Conservation (phyloP, 2,113 vertebrate species). For the Pseudopodoces humilis region DNA sequence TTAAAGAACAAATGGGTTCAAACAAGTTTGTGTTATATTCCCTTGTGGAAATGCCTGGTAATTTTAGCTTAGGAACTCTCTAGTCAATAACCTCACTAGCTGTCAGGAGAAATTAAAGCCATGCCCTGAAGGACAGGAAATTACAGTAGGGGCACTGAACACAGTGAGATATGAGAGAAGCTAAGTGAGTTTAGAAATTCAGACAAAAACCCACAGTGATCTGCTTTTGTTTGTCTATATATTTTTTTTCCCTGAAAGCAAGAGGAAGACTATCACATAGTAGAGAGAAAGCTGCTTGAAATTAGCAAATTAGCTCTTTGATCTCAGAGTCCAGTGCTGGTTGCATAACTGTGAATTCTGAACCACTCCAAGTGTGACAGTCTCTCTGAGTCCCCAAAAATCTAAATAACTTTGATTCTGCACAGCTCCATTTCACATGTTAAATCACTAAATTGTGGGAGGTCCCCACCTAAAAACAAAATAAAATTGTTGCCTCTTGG, state of each 20-base stretch:
- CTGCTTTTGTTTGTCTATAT: neutral
- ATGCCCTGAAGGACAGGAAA: slow-evolving; percentile 5
- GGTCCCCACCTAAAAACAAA: neutral
- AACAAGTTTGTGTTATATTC: neutral
- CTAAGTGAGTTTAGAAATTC: neutral
- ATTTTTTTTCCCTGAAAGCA: neutral
- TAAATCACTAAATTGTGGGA: neutral
- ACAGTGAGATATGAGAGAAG: neutral
- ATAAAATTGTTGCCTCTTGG: neutral
- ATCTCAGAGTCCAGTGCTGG: fast-evolving
- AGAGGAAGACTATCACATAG: neutral
- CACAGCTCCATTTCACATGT: neutral
- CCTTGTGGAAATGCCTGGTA: neutral
- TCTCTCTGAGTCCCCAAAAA: neutral
- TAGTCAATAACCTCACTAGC: slow-evolving; percentile 14
- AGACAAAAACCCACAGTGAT: neutral
- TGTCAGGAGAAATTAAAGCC: slow-evolving; percentile 16
- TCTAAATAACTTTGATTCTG: neutral
- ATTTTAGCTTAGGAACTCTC: neutral
- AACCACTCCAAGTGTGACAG: neutral
- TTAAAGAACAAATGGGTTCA: neutral
- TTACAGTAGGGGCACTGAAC: neutral
- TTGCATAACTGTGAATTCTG: neutral
- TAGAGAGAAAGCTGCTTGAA: neutral
- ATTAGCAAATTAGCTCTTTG: neutral